Percentiles rank a stretch among this genome's conserved stretches.
These are phyloP conservation scores for Gibbula magus DNA, from an alignment of 2,888 invertebrate genomes.

Conservation along the genomic window DNA sequence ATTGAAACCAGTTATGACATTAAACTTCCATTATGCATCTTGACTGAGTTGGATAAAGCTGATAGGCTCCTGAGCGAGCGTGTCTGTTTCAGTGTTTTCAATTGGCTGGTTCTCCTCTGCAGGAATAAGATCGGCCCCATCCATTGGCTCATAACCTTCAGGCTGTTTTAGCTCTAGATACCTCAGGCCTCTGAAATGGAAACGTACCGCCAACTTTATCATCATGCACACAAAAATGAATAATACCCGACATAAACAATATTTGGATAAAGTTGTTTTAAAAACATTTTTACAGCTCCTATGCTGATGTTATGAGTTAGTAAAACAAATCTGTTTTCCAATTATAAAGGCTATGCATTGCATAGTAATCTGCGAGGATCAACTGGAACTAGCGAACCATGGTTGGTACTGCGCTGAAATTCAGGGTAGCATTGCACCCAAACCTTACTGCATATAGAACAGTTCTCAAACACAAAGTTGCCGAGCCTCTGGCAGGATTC, in stretches of 20 bases:
- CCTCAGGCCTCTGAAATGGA: constrained; percentile 50
- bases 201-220: too few relatives aligned
- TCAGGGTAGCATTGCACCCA: too few relatives aligned
- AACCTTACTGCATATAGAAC: too few relatives aligned
- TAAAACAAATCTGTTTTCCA: too few relatives aligned
- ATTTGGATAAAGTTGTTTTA: background rate
- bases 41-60: constrained; percentile 40
- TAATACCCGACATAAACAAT: background rate
- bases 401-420: too few relatives aligned
- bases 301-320: too few relatives aligned
- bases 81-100: background rate
- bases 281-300: background rate
- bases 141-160: constrained; percentile 55
- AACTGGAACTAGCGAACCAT: too few relatives aligned
- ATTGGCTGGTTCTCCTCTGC: constrained; percentile 9
- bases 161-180: constrained; percentile 57
- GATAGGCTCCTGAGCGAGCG: constrained; percentile 41
- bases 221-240: background rate
- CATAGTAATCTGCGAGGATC: too few relatives aligned
- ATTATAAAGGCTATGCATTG: too few relatives aligned
- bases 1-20: too few relatives aligned
- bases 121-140: constrained; percentile 41
- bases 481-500: too few relatives aligned
- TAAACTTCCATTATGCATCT: background rate
- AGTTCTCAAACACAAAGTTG: too few relatives aligned